Conservation (phyloP, 2,113 vertebrate species). For the Phainopepla nitens region DNA sequence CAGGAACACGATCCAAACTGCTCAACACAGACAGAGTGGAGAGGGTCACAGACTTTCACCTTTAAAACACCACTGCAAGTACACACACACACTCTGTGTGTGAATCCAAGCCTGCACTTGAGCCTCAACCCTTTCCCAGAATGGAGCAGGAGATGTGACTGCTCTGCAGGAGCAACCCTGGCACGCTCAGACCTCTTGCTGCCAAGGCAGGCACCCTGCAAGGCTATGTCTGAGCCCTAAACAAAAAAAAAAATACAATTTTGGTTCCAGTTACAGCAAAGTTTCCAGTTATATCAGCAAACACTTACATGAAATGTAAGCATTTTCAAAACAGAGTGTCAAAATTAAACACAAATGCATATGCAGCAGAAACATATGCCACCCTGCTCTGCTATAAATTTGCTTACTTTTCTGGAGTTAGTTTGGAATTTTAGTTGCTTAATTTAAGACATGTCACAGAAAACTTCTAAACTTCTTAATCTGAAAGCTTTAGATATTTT, state of each 20-base stretch:
- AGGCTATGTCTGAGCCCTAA: background rate
- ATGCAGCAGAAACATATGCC: background rate
- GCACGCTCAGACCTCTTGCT: accelerated
- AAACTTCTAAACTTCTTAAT: background rate
- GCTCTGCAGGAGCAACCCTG: background rate
- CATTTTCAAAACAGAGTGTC: background rate
- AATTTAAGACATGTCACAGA: background rate
- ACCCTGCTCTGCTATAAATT: background rate
- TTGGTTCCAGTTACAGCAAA: background rate
- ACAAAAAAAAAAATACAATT: background rate
- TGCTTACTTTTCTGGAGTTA: background rate
- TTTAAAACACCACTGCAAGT: background rate
- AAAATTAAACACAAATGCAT: background rate
- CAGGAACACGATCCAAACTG: accelerated
- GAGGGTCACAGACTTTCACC: background rate
- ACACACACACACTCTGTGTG: accelerated
- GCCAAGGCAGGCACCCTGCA: background rate
- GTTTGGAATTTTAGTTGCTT: background rate
- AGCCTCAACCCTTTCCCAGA: background rate
- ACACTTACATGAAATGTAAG: background rate
- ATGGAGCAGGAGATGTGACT: accelerated
- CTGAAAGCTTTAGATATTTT: background rate
- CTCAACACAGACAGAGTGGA: background rate
- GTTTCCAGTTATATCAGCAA: background rate
- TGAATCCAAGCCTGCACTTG: background rate